Percentiles rank a stretch among this genome's conserved stretches.
phyloP scores from a whole-genome alignment of 2,113 vertebrate species.

The Psittacus erithacus region DNA sequence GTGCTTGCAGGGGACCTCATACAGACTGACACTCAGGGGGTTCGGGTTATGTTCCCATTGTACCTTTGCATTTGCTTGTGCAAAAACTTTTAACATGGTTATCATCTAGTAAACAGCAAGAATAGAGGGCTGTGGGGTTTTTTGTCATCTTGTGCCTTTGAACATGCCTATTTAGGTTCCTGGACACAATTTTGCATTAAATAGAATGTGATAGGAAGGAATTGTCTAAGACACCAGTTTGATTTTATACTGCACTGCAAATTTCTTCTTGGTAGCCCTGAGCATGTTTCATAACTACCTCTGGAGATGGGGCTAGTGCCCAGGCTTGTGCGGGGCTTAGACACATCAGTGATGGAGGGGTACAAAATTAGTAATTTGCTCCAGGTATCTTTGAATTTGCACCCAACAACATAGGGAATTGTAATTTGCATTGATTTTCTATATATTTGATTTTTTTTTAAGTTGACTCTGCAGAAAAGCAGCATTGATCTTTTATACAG shows the following conservation, averaged over 20 bases:
- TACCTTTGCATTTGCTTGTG: neutral
- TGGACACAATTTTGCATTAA: neutral
- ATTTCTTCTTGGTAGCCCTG: neutral
- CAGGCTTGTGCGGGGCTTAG: neutral
- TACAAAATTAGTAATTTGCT: neutral
- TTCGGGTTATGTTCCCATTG: neutral
- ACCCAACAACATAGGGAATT: neutral
- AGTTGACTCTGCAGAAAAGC: slow-evolving; percentile 19
- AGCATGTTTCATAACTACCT: neutral
- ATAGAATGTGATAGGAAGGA: neutral
- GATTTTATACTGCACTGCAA: neutral
- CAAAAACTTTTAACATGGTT: neutral
- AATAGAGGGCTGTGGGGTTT: neutral
- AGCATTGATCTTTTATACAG: neutral
- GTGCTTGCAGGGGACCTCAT: neutral
- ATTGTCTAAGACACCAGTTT: neutral
- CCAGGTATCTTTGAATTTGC: neutral
- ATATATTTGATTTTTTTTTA: neutral
- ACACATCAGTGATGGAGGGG: neutral
- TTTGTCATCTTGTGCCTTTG: neutral
- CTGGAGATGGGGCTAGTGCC: neutral
- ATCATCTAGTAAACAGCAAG: neutral
- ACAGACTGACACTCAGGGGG: neutral
- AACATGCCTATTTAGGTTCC: neutral
- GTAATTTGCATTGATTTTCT: slow-evolving; percentile 23